These are phyloP conservation scores for Zeugodacus cucurbitae DNA, from an alignment of 1,140 invertebrate species.

Conservation along the genomic window DNA sequence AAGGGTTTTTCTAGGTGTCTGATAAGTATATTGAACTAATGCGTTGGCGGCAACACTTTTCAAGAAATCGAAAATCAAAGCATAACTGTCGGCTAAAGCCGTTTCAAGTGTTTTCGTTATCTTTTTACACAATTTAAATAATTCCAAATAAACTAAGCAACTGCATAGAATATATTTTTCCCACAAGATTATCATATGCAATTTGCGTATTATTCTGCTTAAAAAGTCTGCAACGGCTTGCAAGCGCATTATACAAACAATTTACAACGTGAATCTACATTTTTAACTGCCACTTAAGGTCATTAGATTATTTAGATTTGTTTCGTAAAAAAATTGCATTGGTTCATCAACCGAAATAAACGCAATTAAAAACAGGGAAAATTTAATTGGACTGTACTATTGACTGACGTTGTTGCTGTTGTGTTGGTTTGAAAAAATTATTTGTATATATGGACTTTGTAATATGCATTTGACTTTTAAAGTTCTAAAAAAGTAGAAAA, in stretches of 20 bases:
- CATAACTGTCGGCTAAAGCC: too few relatives aligned
- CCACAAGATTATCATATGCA: background rate
- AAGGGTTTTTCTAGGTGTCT: too few relatives aligned
- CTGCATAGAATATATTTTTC: too few relatives aligned
- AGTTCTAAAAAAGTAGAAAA: too few relatives aligned
- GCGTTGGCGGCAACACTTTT: too few relatives aligned
- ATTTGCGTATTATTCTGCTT: background rate
- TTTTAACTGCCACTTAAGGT: slow-evolving; percentile 12
- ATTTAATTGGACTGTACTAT: background rate
- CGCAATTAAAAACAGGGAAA: slow-evolving; percentile 14
- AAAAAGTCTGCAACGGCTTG: background rate
- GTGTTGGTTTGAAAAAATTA: background rate
- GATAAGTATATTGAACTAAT: too few relatives aligned
- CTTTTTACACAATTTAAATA: too few relatives aligned
- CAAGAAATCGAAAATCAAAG: too few relatives aligned
- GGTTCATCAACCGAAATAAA: slow-evolving; percentile 1
- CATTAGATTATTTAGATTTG: slow-evolving; percentile 6
- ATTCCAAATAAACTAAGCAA: too few relatives aligned
- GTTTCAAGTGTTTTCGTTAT: too few relatives aligned
- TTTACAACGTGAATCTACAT: background rate
- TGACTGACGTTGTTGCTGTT: background rate
- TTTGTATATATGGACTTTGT: background rate
- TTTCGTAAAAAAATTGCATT: background rate
- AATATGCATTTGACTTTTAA: too few relatives aligned
- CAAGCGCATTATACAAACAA: background rate